phyloP scores from a whole-genome alignment of 2,797 vertebrate species.

The Apogon talboti region DNA sequence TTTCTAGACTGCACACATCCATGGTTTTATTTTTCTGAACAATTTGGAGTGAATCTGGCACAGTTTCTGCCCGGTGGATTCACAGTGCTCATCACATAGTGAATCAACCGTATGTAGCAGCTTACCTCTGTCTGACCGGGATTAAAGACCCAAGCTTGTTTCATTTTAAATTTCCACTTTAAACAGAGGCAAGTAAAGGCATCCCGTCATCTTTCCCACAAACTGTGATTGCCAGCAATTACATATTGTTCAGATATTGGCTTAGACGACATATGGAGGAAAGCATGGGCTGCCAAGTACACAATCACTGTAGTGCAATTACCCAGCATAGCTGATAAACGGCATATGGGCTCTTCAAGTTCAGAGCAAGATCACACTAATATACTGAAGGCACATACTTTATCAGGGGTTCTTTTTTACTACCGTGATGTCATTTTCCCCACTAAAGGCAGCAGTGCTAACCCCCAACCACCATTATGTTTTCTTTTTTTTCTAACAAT shows the following conservation, averaged over 20 bases:
- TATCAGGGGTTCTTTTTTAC: constrained; percentile 63
- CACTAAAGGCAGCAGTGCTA: constrained; percentile 39
- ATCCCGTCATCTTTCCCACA: constrained; percentile 35
- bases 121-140: constrained; percentile 44
- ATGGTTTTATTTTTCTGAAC: constrained; percentile 37
- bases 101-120: background rate
- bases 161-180: constrained; percentile 64
- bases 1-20: constrained; percentile 31
- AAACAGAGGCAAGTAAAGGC: constrained; percentile 53
- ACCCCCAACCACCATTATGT: constrained; percentile 18
- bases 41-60: constrained; percentile 29
- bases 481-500: constrained; percentile 62
- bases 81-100: constrained; percentile 22
- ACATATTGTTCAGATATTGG: constrained; percentile 70
- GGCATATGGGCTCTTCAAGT: constrained; percentile 54
- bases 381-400: constrained; percentile 49
- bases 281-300: constrained; percentile 62
- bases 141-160: constrained; percentile 32
- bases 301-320: constrained; percentile 65
- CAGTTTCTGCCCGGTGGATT: constrained; percentile 12
- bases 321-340: constrained; percentile 66
- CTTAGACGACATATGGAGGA: constrained; percentile 60
- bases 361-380: constrained; percentile 52
- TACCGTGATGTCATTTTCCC: constrained; percentile 71
- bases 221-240: constrained; percentile 61